These are phyloP conservation scores for Cryptotermes secundus DNA, from an alignment of 1,140 invertebrate species.

Conservation along the genomic window DNA sequence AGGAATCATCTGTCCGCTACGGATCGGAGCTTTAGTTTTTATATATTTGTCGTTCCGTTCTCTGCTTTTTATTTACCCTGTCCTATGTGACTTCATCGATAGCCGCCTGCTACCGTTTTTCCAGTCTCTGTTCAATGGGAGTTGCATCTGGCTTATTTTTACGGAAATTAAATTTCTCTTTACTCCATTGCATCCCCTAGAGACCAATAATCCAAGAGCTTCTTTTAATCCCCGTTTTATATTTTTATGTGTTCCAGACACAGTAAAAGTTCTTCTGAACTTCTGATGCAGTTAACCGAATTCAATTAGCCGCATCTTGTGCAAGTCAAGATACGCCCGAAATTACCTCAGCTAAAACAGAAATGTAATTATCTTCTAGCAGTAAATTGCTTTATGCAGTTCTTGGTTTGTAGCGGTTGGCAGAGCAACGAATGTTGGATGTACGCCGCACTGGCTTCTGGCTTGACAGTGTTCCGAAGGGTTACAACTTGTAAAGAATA, in stretches of 20 bases:
- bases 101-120: too few relatives aligned
- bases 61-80: too few relatives aligned
- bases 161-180: neutral
- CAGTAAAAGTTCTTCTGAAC: neutral
- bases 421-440: too few relatives aligned
- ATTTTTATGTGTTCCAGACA: neutral
- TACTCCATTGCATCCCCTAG: neutral
- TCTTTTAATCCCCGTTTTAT: neutral
- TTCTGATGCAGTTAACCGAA: neutral
- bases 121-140: neutral
- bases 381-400: too few relatives aligned
- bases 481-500: too few relatives aligned
- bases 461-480: too few relatives aligned
- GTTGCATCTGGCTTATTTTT: neutral
- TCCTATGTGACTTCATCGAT: too few relatives aligned
- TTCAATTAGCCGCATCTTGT: neutral
- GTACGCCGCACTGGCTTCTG: too few relatives aligned
- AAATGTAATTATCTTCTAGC: neutral
- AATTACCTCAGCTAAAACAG: neutral
- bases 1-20: too few relatives aligned
- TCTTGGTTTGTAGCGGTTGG: too few relatives aligned
- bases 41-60: too few relatives aligned
- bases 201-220: neutral
- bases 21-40: too few relatives aligned
- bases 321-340: neutral